These are phyloP conservation scores for Sesamia nonagrioides DNA, from an alignment of 1,140 invertebrate species.

Conservation along the genomic window DNA sequence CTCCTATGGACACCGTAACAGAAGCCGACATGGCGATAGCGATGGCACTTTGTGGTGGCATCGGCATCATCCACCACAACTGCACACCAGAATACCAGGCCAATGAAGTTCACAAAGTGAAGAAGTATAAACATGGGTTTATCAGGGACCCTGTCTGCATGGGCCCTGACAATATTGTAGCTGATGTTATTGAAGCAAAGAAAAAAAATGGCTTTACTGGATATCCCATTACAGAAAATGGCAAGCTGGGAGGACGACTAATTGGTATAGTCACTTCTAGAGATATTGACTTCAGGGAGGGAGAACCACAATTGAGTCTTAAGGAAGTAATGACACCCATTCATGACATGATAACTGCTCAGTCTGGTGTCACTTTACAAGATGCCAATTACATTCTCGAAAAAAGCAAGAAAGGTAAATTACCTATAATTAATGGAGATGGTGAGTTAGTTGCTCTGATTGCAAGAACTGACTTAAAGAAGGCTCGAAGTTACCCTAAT, in stretches of 20 bases:
- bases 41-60: constrained; percentile 99
- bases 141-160: constrained; percentile 98
- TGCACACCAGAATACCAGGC: constrained; percentile 98
- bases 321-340: constrained; percentile 96
- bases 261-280: constrained; percentile 99
- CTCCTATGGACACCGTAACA: constrained; percentile 99
- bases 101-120: constrained; percentile 98
- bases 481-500: constrained; percentile 98
- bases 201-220: constrained; percentile 98
- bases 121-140: constrained; percentile 99
- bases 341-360: constrained; percentile 95
- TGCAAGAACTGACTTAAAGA: constrained; percentile 99
- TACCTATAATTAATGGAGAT: constrained; percentile 97
- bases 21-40: constrained; percentile 99
- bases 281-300: constrained; percentile 98
- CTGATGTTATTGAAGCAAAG: constrained; percentile 96
- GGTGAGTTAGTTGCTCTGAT: constrained; percentile 98
- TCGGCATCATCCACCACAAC: constrained; percentile 99
- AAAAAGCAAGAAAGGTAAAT: constrained; percentile 98
- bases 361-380: constrained; percentile 95
- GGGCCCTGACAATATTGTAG: constrained; percentile 94
- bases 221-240: constrained; percentile 98
- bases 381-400: constrained; percentile 98
- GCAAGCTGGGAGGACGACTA: constrained; percentile 96
- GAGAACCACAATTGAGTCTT: constrained; percentile 88